Evolutionary conservation across 2,797 vertebrate genomes (phyloP), one percentile per base, ranked within the genome.

Genomic region (Melanotaenia nigrans): DNA sequence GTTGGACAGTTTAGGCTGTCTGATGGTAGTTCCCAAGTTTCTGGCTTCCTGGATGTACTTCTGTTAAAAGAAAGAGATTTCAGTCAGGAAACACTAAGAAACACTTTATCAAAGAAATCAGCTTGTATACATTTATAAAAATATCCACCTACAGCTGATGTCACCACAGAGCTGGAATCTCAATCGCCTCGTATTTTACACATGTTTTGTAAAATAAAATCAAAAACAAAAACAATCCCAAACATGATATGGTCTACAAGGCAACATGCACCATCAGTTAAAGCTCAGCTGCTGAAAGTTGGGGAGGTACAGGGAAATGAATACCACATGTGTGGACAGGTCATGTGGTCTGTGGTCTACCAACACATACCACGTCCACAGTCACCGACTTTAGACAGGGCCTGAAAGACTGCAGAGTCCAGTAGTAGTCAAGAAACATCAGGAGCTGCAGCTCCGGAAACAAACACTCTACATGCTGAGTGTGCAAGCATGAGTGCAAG

Each of bases 21-120:
- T 94, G 84, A 99, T 98, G 64, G 96, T 96, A 14, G 96, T 99
- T 49, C 98, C 97, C 87, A 99, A 91, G 85, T 96, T 99, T 71
- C 98, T 94, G 80, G 98, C 98, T 93, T 99, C 98, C 85, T 99
- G 98, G 85, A 99, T 99, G 86, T 99, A 99, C 45, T 99, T 99
- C 98, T 99, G 84, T 68, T 45, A 88, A 61, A 49, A 85, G 2
- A 79, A 11, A 71, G 10, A 68, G 13, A 65, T 66, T 20, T 65
- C 14, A 73, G 25, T 81, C 35, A 87, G 60, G 0, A n/a, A 61
- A 49, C 14, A n/a, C n/a, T 32, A 35, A 54, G 24, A 70, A 61
- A 20, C 2, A 28, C 25, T 68, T 7, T 36, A 13, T 10, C 1
- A 16, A 11, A 61, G 6, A 45, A 40, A 12, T 58, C 28, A 24